These are phyloP conservation scores for Hedya salicella DNA, from an alignment of 2,888 invertebrate genomes.

Conservation along the genomic window DNA sequence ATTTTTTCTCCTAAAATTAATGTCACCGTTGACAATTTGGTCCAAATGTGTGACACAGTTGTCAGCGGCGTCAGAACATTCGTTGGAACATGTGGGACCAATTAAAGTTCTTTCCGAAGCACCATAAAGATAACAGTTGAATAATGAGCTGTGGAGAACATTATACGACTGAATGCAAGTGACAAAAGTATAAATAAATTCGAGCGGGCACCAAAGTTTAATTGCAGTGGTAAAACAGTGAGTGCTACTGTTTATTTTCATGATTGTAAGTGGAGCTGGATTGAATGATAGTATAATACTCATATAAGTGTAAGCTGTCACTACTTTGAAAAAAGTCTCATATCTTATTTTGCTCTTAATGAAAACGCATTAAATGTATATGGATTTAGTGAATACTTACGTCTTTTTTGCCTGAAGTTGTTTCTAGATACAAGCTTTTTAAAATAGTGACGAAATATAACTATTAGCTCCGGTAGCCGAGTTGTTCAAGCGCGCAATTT, in stretches of 20 bases:
- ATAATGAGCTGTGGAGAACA: conserved; percentile 78
- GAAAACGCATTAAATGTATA: no score
- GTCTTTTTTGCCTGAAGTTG: no score
- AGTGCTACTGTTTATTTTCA: conserved; percentile 21
- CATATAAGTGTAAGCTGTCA: no score
- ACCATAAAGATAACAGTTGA: conserved; percentile 80
- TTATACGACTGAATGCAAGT: conserved; percentile 78
- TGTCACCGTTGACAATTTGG: conserved; percentile 36
- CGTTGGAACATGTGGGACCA: conserved; percentile 78
- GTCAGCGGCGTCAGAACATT: conserved; percentile 67
- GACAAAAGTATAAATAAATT: conserved; percentile 63
- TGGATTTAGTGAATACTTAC: no score
- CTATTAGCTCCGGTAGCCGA: no score
- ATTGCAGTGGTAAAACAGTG: conserved; percentile 16
- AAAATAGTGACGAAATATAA: no score
- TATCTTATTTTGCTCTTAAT: no score
- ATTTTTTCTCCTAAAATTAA: conserved; percentile 21
- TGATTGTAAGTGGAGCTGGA: background rate
- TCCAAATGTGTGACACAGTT: conserved; percentile 64
- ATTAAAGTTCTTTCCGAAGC: conserved; percentile 78
- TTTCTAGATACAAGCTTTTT: no score
- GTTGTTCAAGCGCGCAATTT: no score
- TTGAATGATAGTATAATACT: no score
- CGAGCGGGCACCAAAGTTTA: conserved; percentile 19
- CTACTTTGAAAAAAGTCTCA: no score